A percentile compares a stretch with the other conserved stretches of the same genome.
phyloP scores from a whole-genome alignment of 2,888 invertebrate species.

The Brassicogethes aeneus region DNA sequence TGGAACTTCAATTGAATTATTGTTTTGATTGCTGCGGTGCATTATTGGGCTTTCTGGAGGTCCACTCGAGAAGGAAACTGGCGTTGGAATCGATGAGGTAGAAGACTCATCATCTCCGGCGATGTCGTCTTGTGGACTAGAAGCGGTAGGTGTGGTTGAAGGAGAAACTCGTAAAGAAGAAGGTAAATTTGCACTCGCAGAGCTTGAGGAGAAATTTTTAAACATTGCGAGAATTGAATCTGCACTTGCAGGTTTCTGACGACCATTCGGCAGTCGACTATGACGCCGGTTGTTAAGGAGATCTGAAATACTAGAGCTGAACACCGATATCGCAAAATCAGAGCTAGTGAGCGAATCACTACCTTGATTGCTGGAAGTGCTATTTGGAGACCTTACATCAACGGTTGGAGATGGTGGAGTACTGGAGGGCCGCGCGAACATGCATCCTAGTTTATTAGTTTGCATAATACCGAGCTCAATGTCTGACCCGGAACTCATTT shows the following conservation, averaged over 20 bases:
- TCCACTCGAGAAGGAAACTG: conserved; percentile 51
- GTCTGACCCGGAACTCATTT: conserved; percentile 69
- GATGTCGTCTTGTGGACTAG: conserved; percentile 65
- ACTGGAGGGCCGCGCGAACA: conserved; percentile 41
- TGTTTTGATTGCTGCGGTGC: conserved; percentile 27
- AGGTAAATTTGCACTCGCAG: conserved; percentile 49
- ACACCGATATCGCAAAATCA: conserved; percentile 54
- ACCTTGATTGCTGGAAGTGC: conserved; percentile 67
- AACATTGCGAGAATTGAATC: conserved; percentile 76
- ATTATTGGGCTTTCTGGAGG: conserved; percentile 55
- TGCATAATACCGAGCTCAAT: conserved; percentile 48
- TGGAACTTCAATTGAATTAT: conserved; percentile 49
- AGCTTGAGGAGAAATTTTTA: conserved; percentile 59
- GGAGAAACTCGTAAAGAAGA: conserved; percentile 56
- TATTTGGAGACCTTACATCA: conserved; percentile 53
- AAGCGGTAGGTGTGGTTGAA: conserved; percentile 64
- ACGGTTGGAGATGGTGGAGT: conserved; percentile 60
- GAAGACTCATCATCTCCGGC: conserved; percentile 61
- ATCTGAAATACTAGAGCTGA: conserved; percentile 47
- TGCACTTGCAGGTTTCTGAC: conserved; percentile 64
- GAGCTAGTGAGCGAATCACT: conserved; percentile 70
- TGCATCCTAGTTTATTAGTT: conserved; percentile 33
- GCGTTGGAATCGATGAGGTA: conserved; percentile 55
- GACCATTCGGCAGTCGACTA: conserved; percentile 33
- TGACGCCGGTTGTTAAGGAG: conserved; percentile 31